Evolutionary conservation across 2,888 invertebrate genomes (phyloP), one percentile per base, ranked within the genome.

Genomic region (Troides oblongomaculatus): DNA sequence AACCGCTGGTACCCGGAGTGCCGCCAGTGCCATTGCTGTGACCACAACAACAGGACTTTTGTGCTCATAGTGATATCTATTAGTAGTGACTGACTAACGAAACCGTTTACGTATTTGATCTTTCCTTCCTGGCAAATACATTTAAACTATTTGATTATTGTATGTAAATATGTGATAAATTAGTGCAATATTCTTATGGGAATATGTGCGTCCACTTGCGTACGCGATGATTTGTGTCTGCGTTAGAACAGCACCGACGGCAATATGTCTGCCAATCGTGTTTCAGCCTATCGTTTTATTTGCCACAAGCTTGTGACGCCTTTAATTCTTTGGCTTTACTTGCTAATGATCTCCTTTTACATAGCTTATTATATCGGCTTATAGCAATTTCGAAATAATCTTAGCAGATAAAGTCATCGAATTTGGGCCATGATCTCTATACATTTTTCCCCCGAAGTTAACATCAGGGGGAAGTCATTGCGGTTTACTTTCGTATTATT

Each of bases 21-120:
- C 88, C 89, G 0, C 89, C 92, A 0, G 91, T 91, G 21, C 89
- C 93, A n/a, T 84, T 93, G 57, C 93, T 93, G 90, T 93, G 93
- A 93, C 92, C 90, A 70, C 86, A 85, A 70, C 82, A 84, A 66
- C 81, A 84, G 70, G 85, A 85, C 75, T 71, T 53, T 64, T 62
- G 66, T 66, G 59, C 50, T 60, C 66, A 67, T 50, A 70, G 64
- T 67, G 67, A 76, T 63, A 71, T 68, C 66, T 79, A 73, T 70
- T 74, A 74, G 74, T 74, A 74, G 73, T 73, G 72, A 74, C 63
- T 71, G 73, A 73, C 69, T 62, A n/a, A 50, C 18, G 58, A 65
- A 75, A 72, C 71, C 61, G 69, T 62, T 50, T 53, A 60, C 63
- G 73, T 53, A 72, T 65, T 66, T 71, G 69, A 72, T 21, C 62